These are phyloP conservation scores for Pampusana beccarii DNA, from an alignment of 2,113 vertebrate species.

Conservation along the genomic window DNA sequence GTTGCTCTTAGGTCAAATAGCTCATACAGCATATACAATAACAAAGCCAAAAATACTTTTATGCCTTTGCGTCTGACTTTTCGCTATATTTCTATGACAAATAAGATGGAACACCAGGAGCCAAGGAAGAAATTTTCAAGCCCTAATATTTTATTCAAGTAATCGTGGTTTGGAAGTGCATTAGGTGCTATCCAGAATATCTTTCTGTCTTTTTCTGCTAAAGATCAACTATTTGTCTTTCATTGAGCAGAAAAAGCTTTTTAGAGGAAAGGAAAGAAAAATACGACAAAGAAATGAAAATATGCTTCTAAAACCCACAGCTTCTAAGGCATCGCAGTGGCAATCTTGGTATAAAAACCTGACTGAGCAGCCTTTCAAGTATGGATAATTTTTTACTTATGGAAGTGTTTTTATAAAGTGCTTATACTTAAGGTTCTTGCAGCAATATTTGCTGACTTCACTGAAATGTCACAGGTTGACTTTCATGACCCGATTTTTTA, in stretches of 20 bases:
- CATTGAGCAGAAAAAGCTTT: background rate
- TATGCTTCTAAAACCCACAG: background rate
- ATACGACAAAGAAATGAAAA: conserved; percentile 14
- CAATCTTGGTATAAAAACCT: background rate
- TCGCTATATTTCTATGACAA: background rate
- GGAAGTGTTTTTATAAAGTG: conserved; percentile 31
- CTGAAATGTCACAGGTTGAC: background rate
- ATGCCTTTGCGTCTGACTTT: background rate
- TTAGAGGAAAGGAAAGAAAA: conserved; percentile 23
- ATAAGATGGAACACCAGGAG: background rate
- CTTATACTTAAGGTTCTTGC: background rate
- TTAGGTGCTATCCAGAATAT: background rate
- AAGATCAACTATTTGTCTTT: background rate
- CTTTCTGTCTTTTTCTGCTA: conserved; percentile 11
- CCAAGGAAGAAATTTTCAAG: background rate
- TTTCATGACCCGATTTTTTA: background rate
- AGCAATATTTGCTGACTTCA: conserved; percentile 20
- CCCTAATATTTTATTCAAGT: background rate
- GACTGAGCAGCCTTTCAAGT: background rate
- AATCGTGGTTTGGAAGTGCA: background rate
- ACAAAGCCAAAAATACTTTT: background rate
- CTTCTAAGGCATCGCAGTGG: background rate
- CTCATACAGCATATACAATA: background rate
- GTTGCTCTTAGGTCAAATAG: background rate
- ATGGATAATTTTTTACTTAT: background rate